Conservation (phyloP, 2,888 invertebrate species). For the Sepioteuthis lessoniana region DNA sequence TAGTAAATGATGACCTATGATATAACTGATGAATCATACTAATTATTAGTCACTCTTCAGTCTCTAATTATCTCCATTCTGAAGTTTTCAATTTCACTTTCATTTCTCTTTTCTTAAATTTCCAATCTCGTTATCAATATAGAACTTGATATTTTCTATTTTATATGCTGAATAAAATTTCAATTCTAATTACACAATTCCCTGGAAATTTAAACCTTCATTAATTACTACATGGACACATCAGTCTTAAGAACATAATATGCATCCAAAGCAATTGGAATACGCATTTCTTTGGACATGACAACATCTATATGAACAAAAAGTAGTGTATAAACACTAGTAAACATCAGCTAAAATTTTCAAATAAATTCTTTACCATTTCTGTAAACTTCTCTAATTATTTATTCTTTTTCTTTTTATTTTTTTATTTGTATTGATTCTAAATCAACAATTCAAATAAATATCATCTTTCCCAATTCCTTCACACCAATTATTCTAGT, state of each 20-base stretch:
- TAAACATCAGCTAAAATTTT: neutral
- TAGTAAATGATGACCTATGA: neutral
- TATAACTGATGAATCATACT: neutral
- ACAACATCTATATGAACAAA: neutral
- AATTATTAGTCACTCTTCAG: neutral
- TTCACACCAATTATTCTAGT: too few relatives aligned
- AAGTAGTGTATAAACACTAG: neutral
- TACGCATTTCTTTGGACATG: neutral
- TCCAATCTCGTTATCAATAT: neutral
- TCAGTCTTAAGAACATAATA: neutral
- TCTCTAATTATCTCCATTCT: neutral
- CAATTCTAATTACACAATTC: neutral
- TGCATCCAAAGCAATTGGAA: neutral
- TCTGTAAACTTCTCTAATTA: neutral
- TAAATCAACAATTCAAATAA: neutral
- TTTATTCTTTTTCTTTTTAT: neutral
- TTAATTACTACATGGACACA: neutral
- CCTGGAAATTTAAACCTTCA: neutral
- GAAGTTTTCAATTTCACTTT: neutral
- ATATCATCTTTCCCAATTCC: neutral
- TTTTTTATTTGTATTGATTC: neutral
- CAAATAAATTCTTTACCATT: neutral
- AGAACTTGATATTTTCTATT: slow-evolving; percentile 16
- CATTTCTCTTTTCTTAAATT: neutral
- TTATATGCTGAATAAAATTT: neutral